Conservation (phyloP, 2,888 invertebrate genomes). For the Acholoe squamosa region DNA sequence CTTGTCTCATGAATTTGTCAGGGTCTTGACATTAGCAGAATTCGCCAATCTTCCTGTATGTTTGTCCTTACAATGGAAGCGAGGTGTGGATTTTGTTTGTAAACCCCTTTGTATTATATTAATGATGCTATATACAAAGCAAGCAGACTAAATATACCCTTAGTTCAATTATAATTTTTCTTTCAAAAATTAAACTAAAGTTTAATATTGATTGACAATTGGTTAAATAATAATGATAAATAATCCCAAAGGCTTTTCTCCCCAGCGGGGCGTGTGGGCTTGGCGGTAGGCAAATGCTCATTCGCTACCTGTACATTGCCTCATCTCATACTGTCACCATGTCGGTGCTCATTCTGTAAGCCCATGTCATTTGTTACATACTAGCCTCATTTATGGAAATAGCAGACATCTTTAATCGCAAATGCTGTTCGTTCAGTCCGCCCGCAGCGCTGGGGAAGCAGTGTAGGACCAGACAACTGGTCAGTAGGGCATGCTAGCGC, state of each 20-base stretch:
- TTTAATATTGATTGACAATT: not conserved
- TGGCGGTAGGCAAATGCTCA: not conserved
- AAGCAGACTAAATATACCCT: slow-evolving; percentile 4
- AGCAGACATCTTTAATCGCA: slow-evolving; percentile 27
- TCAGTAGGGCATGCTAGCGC: slow-evolving; percentile 45
- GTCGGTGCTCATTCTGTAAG: slow-evolving; percentile 33
- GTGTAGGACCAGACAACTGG: not conserved
- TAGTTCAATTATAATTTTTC: slow-evolving; percentile 28
- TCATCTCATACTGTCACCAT: slow-evolving; percentile 39
- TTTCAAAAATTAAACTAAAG: not conserved
- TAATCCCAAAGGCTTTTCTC: slow-evolving; percentile 8
- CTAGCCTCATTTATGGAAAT: slow-evolving; percentile 35
- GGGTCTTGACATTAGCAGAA: not conserved
- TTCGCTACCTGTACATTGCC: slow-evolving; percentile 44
- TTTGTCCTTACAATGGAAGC: not conserved
- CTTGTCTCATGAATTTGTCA: slow-evolving; percentile 9
- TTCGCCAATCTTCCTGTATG: not conserved
- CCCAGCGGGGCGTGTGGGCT: slow-evolving; percentile 30
- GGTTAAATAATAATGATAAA: not conserved
- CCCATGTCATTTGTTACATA: slow-evolving; percentile 50
- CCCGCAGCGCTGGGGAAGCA: slow-evolving; percentile 18
- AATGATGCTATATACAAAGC: not conserved
- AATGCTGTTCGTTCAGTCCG: not conserved
- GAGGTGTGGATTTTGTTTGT: slow-evolving; percentile 30
- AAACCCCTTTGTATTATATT: slow-evolving; percentile 6